These are phyloP conservation scores for Drosophila sordidapex DNA, from an alignment of 2,888 invertebrate species.

Conservation along the genomic window DNA sequence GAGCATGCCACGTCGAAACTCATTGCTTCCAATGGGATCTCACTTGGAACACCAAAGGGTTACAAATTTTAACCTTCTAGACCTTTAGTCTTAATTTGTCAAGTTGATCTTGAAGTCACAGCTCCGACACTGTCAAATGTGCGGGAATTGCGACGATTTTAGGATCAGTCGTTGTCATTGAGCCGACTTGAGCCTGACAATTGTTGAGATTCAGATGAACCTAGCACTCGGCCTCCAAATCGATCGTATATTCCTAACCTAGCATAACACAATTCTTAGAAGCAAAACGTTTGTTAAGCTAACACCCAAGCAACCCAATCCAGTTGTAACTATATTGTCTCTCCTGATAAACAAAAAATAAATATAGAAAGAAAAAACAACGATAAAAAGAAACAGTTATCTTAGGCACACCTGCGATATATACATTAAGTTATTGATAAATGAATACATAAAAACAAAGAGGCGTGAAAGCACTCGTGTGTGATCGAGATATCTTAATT, in stretches of 20 bases:
- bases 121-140: neutral
- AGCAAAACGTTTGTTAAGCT: too few species aligned
- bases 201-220: neutral
- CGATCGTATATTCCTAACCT: neutral
- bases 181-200: neutral
- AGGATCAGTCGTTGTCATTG: neutral
- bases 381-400: too few species aligned
- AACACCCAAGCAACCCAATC: too few species aligned
- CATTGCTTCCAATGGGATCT: slow-evolving; percentile 1
- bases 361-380: too few species aligned
- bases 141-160: neutral
- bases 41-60: neutral
- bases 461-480: neutral
- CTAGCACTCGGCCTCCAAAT: neutral
- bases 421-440: too few species aligned
- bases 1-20: neutral
- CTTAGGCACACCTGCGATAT: too few species aligned
- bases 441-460: neutral
- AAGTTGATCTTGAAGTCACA: neutral
- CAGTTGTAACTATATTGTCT: too few species aligned
- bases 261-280: too few species aligned
- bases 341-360: too few species aligned
- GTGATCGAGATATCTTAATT: neutral
- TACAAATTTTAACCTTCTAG: neutral
- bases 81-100: neutral